Evolutionary conservation across 2,113 vertebrate genomes (phyloP), one percentile per base, ranked within the genome.

Genomic region (Spilogale gracilis): DNA sequence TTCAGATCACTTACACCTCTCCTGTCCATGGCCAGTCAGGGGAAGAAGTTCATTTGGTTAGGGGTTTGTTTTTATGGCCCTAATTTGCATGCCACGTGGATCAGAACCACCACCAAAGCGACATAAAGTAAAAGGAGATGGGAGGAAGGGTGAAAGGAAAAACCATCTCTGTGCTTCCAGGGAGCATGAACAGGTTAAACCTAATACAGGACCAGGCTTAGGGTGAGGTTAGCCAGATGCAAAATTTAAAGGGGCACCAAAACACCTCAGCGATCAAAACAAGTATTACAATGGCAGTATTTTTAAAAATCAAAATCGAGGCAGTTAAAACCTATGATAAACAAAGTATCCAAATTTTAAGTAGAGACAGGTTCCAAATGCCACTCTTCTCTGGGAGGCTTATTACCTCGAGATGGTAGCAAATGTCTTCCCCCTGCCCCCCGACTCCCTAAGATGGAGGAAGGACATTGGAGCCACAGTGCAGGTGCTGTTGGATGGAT

Each of bases 41-140:
- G 30, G 58, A 32, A 81, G 50, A 81, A 93, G 82, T 84, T 87
- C 58, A 58, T 50, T 83, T 91, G 78, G 58, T 81, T 69, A 79
- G 38, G 13, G 3, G 16, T 58, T 81, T 84, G 16, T 74, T 81
- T 92, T 30, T 60, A 56, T 95, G 58, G 6, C n/a, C 78, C 83
- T 74, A 56, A 45, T 83, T 73, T 92, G 52, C 69, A 85, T 60
- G 6, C 94, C 94, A n/a, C 1, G 0, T 81, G 61, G 3, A 38
- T 96, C 69, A 63, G 87, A 83, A 52, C 4, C 48, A 54, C 45
- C 73, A 45, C 20, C 80, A 50, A 20, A 20, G 38, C 45, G 50
- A 38, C 27, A 56, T n/a, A n/a, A 54, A 82, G 56, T 32, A 63
- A 86, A 74, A 78, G 50, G 63, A 56, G 81, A 61, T 20, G 18